These are phyloP conservation scores for Drosophila sp. DNA, from an alignment of 1,140 invertebrate species.

Conservation along the genomic window DNA sequence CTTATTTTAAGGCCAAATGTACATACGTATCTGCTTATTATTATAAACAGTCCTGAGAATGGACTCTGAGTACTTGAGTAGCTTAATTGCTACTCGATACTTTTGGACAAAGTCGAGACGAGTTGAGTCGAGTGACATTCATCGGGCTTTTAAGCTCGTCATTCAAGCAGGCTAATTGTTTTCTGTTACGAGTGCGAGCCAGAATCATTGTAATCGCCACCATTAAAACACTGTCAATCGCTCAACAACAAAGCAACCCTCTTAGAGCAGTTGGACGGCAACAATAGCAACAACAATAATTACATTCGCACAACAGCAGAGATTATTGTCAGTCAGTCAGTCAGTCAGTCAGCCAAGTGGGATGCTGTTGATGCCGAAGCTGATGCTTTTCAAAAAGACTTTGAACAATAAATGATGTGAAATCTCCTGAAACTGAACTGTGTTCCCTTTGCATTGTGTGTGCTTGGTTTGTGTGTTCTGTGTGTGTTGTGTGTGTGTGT, in stretches of 20 bases:
- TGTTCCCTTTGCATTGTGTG: constrained; percentile 23
- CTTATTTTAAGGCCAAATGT: too few relatives aligned
- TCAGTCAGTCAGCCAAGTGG: constrained; percentile 15
- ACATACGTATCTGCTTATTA: too few relatives aligned
- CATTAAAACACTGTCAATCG: constrained; percentile 65
- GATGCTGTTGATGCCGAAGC: constrained; percentile 9
- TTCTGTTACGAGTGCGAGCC: constrained; percentile 31
- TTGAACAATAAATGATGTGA: constrained; percentile 72
- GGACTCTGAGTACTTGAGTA: constrained; percentile 2
- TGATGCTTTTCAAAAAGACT: constrained; percentile 59
- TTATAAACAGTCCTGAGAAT: too few relatives aligned
- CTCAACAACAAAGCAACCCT: constrained; percentile 47
- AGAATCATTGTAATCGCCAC: constrained; percentile 62
- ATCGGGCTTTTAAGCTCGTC: constrained; percentile 29
- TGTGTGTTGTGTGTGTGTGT: too few relatives aligned
- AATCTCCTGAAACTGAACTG: constrained; percentile 56
- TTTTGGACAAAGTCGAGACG: not conserved
- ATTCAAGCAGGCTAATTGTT: constrained; percentile 55
- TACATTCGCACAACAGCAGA: constrained; percentile 59
- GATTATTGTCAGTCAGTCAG: constrained; percentile 61
- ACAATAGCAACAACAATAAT: constrained; percentile 39
- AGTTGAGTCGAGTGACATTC: constrained; percentile 19
- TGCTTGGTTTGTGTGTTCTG: constrained; percentile 16
- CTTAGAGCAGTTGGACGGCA: constrained; percentile 11
- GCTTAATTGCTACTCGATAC: constrained; percentile 7